These are phyloP conservation scores for Parauchenoglanis ngamensis DNA, from an alignment of 2,797 vertebrate species.

Conservation along the genomic window DNA sequence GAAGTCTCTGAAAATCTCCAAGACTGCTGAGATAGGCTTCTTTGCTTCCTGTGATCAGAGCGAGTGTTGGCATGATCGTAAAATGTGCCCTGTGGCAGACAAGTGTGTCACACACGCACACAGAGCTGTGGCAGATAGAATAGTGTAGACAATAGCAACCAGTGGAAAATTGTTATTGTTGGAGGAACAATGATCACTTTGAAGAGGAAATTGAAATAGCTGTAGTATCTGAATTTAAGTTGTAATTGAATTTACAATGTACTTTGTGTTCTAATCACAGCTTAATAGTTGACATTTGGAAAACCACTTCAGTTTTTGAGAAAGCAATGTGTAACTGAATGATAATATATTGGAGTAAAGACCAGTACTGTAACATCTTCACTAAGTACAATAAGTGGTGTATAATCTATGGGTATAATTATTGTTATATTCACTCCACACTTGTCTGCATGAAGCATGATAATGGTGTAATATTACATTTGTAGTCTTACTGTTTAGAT, in stretches of 20 bases:
- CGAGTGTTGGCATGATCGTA: slow-evolving; percentile 49
- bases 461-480: slow-evolving; percentile 1
- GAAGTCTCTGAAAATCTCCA: slow-evolving; percentile 38
- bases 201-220: slow-evolving; percentile 23
- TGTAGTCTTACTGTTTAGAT: slow-evolving; percentile 21
- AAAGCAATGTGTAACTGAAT: neutral
- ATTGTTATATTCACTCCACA: neutral
- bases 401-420: neutral
- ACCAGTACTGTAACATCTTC: neutral
- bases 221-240: neutral
- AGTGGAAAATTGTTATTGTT: slow-evolving; percentile 6
- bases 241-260: neutral
- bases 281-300: neutral
- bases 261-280: neutral
- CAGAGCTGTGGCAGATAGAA: slow-evolving; percentile 40
- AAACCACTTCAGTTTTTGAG: neutral
- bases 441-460: slow-evolving; percentile 1
- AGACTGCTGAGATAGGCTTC: slow-evolving; percentile 58
- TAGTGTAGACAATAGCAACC: slow-evolving; percentile 18
- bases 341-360: neutral
- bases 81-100: slow-evolving; percentile 56
- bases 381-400: neutral
- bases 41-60: slow-evolving; percentile 45
- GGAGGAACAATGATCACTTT: neutral
- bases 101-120: slow-evolving; percentile 17